Base-by-base conservation (phyloP, 2,797 vertebrate species). In the Pterois miles region DNA sequence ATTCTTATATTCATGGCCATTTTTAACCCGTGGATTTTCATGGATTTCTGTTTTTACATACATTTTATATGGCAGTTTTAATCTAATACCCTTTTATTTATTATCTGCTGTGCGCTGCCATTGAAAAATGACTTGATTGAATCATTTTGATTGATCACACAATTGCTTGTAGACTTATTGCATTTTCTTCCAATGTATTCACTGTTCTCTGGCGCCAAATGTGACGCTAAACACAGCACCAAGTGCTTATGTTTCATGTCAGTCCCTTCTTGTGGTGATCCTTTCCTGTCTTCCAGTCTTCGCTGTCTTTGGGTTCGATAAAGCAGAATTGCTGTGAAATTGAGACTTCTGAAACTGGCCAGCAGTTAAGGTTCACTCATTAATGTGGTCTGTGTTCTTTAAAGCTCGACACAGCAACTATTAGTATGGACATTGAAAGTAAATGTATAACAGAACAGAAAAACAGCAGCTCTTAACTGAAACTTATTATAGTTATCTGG, bases 241-340 rank as follows among this genome's bases (percentile, higher is more conserved):
- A 20, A 54, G 10, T 33, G 52, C 25, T 40, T 20, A 3, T 13
- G 36, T 65, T 76, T 50, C 57, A 36, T 36, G 33, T 71, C 66
- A 20, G 27, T 57, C 50, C 40, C n/a, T 53, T 23, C 31, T 31
- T 23, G 25, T 36, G 31, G 46, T 62, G 16, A 67, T 52, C n/a
- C 18, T 63, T 56, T 50, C 68, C 29, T 43, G 20, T 25, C n/a
- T n/a, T n/a, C n/a, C 64, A 43, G 1, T 50, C 43, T n/a, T 59
- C 43, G 11, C 11, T 46, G 36, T 52, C 57, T 82, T n/a, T 46
- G 2, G 36, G 8, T 23, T 71, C 81, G n/a, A 20, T 77, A 63
- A 78, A 81, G 46, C 29, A 22, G 57, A 73, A 65, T 14, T 52
- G 48, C 40, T 52, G 8, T 58, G 16, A 80, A 78, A 85, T 59